Evolutionary conservation across 2,113 vertebrate species (phyloP), one percentile per base, ranked within the genome.

Genomic region (Climacteris rufus): DNA sequence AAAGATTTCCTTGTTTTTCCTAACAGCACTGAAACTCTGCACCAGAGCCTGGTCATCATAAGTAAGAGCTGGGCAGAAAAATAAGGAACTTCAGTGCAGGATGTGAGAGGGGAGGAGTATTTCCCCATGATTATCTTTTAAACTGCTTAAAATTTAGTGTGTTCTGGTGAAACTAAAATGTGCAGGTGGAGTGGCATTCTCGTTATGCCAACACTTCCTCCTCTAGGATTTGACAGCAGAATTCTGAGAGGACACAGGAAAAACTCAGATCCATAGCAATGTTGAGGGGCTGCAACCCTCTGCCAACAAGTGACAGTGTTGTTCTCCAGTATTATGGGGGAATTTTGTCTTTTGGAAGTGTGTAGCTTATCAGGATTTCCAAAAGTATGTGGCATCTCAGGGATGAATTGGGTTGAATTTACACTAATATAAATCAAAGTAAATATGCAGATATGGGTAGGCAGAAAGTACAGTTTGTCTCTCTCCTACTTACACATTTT

Each of bases 351-450:
- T 69, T 37, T 44, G 52, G 39, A 60, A 59, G 63, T 8, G 9
- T 18, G 35, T 50, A 37, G 18, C 28, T 93, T 42, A 15, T 61
- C 25, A 78, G 44, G 28, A 70, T 56, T 87, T 71, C 16, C 35
- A 69, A 69, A 47, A 30, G 4, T 9, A 0, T 28, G 24, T 18
- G 37, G 31, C 15, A 47, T 31, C n/a, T n/a, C n/a, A n/a, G n/a
- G n/a, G n/a, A n/a, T n/a, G n/a, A n/a, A n/a, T n/a, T n/a, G n/a
- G n/a, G n/a, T n/a, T n/a, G n/a, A n/a, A n/a, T n/a, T n/a, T n/a
- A n/a, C n/a, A n/a, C n/a, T 23, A 78, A 49, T 31, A 35, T 24
- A 92, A 83, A 65, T 35, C 40, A 15, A 87, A 87, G 30, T 42
- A 79, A 92, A 56, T 5, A 10, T 27, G 42, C 11, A 76, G 53